These are phyloP conservation scores for Scolopax bukidnonensis DNA, from an alignment of 2,797 vertebrate genomes.

Conservation along the genomic window DNA sequence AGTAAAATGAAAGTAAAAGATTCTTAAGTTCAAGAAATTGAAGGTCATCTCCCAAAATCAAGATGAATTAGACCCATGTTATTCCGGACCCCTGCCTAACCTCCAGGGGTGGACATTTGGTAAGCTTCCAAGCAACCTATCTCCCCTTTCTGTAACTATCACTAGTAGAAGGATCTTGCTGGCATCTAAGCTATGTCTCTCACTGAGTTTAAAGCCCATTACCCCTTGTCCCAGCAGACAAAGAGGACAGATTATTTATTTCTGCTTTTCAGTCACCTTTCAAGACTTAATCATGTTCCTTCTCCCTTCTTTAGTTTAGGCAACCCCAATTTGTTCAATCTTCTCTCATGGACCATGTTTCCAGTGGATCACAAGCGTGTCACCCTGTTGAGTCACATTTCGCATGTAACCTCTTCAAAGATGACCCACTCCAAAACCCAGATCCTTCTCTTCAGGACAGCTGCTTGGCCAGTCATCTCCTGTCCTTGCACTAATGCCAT, in stretches of 20 bases:
- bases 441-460: not conserved
- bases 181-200: not conserved
- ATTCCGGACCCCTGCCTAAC: not conserved
- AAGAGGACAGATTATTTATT: not conserved
- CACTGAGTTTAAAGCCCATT: not conserved
- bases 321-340: not conserved
- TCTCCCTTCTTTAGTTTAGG: not conserved
- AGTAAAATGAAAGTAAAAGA: not conserved
- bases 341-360: not conserved
- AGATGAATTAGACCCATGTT: not conserved
- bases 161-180: not conserved
- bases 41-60: not conserved
- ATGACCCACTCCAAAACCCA: not conserved
- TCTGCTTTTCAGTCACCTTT: not conserved
- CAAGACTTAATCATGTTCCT: not conserved
- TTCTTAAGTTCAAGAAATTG: not conserved
- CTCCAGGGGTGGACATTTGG: not conserved
- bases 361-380: not conserved
- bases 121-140: slow-evolving; percentile 38
- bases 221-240: not conserved
- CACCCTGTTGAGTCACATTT: not conserved
- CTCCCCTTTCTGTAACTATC: slow-evolving; percentile 18
- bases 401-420: not conserved
- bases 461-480: not conserved
- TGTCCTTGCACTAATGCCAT: not conserved